Base-by-base conservation (phyloP, 2,888 invertebrate species). In the Mythimna pallens region DNA sequence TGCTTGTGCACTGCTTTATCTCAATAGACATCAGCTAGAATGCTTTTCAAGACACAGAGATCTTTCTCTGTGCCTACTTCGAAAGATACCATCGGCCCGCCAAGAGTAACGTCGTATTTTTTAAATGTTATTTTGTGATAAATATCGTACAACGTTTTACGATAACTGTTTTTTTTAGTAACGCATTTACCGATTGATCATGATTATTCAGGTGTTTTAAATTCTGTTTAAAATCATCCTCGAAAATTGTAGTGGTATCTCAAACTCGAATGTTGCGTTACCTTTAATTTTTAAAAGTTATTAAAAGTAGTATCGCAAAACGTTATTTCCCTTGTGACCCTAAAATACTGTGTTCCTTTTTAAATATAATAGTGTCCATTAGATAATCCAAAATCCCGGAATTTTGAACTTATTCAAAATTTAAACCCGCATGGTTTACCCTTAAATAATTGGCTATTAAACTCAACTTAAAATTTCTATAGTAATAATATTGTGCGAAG, bases 31-130 rank as follows among this genome's bases (percentile, higher is more conserved):
- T 94, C 97, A 93, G 97, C 97, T 95, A 97, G 98, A 96, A 97
- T 98, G 97, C 97, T 98, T 96, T 98, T 98, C 96, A 98, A 98
- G 97, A 98, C 98, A 87, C 98, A 98, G 97, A 97, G 99, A 91
- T 99, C 99, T 87, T 98, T 98, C 94, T 99, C 99, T 90, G 98
- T 99, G 95, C 99, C 99, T 82, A 98, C 98, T 57, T 98, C 98
- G 77, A 98, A 98, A 97, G 98, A 98, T 93, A 92, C 94, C 90
- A 97, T 96, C 66, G 93, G 92, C 85, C 93, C 94, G 1, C 95
- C 94, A 90, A 97, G 96, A 93, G 96, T 96, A 93, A 90, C 43
- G 66, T 64, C 62, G 70, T 78, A 70, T 70, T 67, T 59, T 14
- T 9, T 67, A 70, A 30, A 9, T 14, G 58, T 78, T 76, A 66